Evolutionary conservation across 2,113 vertebrate genomes (phyloP).

Genomic region (Morone chrysops): DNA sequence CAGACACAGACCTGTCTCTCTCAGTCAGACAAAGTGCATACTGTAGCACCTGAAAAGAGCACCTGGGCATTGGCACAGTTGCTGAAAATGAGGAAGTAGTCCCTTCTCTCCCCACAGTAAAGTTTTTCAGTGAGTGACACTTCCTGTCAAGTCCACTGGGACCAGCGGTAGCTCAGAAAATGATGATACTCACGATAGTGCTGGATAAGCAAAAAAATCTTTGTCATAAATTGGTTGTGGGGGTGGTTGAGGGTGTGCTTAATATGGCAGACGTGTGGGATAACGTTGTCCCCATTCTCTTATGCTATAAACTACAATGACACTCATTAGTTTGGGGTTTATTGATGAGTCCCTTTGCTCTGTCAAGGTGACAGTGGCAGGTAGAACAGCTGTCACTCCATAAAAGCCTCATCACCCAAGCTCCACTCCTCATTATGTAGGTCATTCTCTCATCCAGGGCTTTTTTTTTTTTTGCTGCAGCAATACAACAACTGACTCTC

Average conservation of each 20-base stretch:
- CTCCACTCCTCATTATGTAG: constrained; percentile 74
- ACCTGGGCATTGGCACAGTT: constrained; percentile 70
- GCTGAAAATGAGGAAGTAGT: constrained; percentile 65
- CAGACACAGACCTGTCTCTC: constrained; percentile 75
- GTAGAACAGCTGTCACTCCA: constrained; percentile 81
- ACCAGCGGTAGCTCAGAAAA: constrained; percentile 58
- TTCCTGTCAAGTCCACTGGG: constrained; percentile 64
- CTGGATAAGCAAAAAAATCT: constrained; percentile 70
- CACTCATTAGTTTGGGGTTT: constrained; percentile 75
- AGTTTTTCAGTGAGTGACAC: constrained; percentile 75
- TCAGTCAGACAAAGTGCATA: constrained; percentile 75
- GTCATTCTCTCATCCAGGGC: constrained; percentile 66
- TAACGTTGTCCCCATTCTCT: constrained; percentile 57
- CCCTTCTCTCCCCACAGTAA: constrained; percentile 38
- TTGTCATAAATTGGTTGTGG: constrained; percentile 67
- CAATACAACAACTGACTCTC: constrained; percentile 37
- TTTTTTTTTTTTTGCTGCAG: constrained; percentile 41
- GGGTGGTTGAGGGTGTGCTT: constrained; percentile 48
- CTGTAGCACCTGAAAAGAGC: constrained; percentile 73
- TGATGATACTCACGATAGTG: constrained; percentile 58
- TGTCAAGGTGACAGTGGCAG: constrained; percentile 77
- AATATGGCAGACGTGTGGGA: constrained; percentile 62
- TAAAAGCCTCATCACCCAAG: constrained; percentile 76
- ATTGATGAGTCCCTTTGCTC: constrained; percentile 73
- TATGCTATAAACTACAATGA: constrained; percentile 69